A percentile compares a stretch with the other conserved stretches of the same genome.
These are phyloP conservation scores for Naso thynnoides DNA, from an alignment of 2,797 vertebrate genomes.

Conservation along the genomic window DNA sequence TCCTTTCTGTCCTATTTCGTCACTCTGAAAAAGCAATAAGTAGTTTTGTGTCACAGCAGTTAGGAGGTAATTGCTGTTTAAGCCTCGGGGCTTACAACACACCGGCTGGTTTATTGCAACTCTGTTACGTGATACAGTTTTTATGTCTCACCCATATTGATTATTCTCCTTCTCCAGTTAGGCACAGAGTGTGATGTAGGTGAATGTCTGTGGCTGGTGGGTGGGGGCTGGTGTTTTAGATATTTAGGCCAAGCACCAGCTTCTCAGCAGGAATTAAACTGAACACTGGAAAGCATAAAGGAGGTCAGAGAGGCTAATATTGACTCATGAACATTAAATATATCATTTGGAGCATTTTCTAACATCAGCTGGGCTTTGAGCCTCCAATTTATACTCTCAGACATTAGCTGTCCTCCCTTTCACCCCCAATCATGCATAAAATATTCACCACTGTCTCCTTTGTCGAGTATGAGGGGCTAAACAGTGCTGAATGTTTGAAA, in stretches of 20 bases:
- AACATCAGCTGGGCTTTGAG: background rate
- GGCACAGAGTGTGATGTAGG: constrained; percentile 22
- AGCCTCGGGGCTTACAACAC: constrained; percentile 58
- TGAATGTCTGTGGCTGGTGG: constrained; percentile 36
- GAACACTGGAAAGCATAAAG: constrained; percentile 29
- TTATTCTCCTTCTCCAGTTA: constrained; percentile 34
- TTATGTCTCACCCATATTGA: constrained; percentile 53
- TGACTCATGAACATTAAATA: constrained; percentile 32
- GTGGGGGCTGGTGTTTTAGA: background rate
- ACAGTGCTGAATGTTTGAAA: constrained; percentile 2
- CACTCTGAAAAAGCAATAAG: constrained; percentile 23
- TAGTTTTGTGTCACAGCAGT: constrained; percentile 58
- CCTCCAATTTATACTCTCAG: constrained; percentile 35
- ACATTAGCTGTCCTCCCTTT: constrained; percentile 59
- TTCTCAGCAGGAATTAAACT: constrained; percentile 12
- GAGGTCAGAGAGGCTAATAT: constrained; percentile 47
- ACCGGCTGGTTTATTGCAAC: constrained; percentile 51
- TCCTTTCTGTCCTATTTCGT: constrained; percentile 37
- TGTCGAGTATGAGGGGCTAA: constrained; percentile 19
- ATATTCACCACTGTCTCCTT: constrained; percentile 59
- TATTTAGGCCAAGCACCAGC: constrained; percentile 44
- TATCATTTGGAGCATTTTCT: constrained; percentile 33
- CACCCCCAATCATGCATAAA: constrained; percentile 59
- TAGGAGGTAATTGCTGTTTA: constrained; percentile 60
- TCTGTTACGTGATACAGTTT: constrained; percentile 45